These are phyloP conservation scores for Anableps anableps DNA, from an alignment of 2,797 vertebrate genomes.

Conservation along the genomic window DNA sequence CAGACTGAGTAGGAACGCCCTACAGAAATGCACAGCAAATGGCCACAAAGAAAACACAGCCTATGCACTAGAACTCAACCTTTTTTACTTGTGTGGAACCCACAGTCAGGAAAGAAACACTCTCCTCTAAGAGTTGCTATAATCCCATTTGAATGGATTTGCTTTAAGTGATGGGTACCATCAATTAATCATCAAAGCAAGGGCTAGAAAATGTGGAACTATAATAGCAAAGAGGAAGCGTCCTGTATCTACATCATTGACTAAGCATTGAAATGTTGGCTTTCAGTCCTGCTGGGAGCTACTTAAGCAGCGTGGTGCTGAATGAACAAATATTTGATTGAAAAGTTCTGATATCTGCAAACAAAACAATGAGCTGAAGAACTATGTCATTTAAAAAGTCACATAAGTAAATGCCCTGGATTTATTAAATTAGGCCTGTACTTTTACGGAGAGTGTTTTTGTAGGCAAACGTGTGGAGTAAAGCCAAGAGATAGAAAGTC, in stretches of 20 bases:
- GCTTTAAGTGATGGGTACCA: not conserved
- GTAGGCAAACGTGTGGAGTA: not conserved
- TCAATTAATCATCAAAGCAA: not conserved
- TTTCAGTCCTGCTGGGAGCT: slow-evolving; percentile 19
- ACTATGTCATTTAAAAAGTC: slow-evolving; percentile 45
- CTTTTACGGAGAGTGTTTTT: slow-evolving; percentile 8
- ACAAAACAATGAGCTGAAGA: slow-evolving; percentile 33
- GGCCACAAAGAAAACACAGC: not conserved
- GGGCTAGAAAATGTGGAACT: slow-evolving; percentile 9
- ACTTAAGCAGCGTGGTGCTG: not conserved
- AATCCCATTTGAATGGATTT: not conserved
- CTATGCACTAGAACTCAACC: not conserved
- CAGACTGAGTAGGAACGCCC: not conserved
- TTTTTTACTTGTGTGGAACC: not conserved
- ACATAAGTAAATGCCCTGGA: slow-evolving; percentile 30
- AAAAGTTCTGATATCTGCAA: slow-evolving; percentile 43
- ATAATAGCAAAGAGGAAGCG: slow-evolving; percentile 9
- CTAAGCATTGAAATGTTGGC: slow-evolving; percentile 13
- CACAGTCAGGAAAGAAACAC: not conserved
- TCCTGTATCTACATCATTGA: not conserved
- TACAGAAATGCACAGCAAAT: not conserved
- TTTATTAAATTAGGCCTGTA: slow-evolving; percentile 29
- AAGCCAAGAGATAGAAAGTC: not conserved
- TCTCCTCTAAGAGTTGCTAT: not conserved
- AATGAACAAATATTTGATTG: slow-evolving; percentile 47